Base-by-base conservation (phyloP, 53 echinoderm and acorn worm genomes). In the Pentamera pediparva region DNA sequence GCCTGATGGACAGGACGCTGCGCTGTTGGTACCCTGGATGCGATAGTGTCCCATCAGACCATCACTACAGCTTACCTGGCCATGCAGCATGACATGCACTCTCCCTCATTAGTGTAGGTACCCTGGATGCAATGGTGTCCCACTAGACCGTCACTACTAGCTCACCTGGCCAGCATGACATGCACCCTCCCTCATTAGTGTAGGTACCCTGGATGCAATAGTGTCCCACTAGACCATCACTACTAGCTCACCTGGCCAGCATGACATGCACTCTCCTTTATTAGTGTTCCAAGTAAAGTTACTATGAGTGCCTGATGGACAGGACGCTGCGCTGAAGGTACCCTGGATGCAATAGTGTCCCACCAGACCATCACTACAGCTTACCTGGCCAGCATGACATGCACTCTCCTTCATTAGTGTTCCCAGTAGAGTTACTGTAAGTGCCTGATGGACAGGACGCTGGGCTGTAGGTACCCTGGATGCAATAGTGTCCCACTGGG, bases 291-390 rank as follows among this genome's bases (percentile, higher is more conserved):
- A 85, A 0, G 96, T 95, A 5, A 91, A 79, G 43, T 95, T 95
- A 53, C 85, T 79, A 45, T 75, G 91, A 75, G 82, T 88, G 8
- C 96, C 96, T n/a, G 90, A 79, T 6, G 90, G 96, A 48, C 96
- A 95, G 0, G 86, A 87, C 9, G 70, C 76, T 11, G 96, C 90
- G 76, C 91, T 91, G 37, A 82, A 87, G 59, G 91, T 95, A 0
- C 88, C 96, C 21, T 76, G 74, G 0, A 82, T 81, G 38, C 96
- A 95, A 77, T 95, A 91, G 80, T 91, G 86, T 22, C 96, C 96
- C 2, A 71, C 61, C 32, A 91, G 90, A 61, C 96, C n/a, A n/a
- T n/a, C n/a, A n/a, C n/a, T n/a, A n/a, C n/a, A n/a, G 33, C 83
- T 54, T 13, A 93, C 93, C 93, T 60, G 87, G 83, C 36, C 82